Base-by-base conservation (phyloP, 1,140 invertebrate genomes). In the Eciton burchellii region DNA sequence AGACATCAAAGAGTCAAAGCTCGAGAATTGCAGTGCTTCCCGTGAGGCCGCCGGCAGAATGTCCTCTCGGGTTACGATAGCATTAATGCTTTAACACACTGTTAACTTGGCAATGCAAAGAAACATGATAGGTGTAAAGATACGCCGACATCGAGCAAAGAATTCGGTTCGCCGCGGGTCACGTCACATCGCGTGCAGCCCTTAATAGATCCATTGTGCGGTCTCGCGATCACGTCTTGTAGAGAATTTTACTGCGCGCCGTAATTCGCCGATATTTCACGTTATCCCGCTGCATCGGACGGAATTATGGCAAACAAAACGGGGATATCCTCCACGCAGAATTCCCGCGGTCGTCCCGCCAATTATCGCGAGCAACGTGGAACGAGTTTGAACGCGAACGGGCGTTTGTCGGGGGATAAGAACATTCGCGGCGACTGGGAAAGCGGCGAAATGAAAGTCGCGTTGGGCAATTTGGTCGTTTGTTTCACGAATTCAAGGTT, bases 141-240 rank as follows among this genome's bases (percentile, higher is more conserved):
- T 87, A 87, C 59, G 56, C 59, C 72, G 77, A 49, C 35, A 62
- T 56, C 49, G 57, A 52, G 56, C 49, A 66, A 88, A 63, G 71
- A 88, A 84, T 57, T 73, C 54, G 74, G 85, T 81, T 76, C 54
- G 41, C 29, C 45, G 81, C 43, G 16, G 60, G 86, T 87, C 86
- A 84, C 86, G 86, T 87, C 62, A 82, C 56, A 72, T 88, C 85
- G 86, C 86, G 86, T 88, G 85, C 60, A 26, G 11, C 54, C 21
- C 12, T 56, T 77, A 60, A 87, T 77, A 60, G 86, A 82, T 88
- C 76, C 72, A 77, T 87, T 74, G 82, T 52, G 74, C 35, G 19
- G 56, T n/a, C 14, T 35, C 66, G 56, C 21, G 21, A 66, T 56
- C 12, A 43, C 63, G 71, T 72, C 56, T 47, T n/a, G 6, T 35